These are phyloP conservation scores for honey bee (Apis mellifera) DNA, from an alignment of 1,140 invertebrate species.

Conservation along the genomic window DNA sequence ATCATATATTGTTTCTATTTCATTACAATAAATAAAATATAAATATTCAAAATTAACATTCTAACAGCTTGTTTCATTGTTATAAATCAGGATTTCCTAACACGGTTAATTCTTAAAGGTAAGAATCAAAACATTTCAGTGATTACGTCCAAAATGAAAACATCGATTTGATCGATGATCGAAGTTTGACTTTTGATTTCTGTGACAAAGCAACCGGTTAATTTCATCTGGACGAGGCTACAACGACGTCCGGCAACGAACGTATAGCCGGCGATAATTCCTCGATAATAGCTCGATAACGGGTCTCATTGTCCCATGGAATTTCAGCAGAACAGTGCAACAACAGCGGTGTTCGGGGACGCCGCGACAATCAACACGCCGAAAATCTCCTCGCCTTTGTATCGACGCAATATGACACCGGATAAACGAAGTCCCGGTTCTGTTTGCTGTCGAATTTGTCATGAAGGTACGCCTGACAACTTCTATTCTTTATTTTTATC, in stretches of 20 bases:
- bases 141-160: background rate
- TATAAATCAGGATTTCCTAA: too few relatives aligned
- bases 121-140: background rate
- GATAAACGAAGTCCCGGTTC: slow-evolving; percentile 46
- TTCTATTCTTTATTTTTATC: background rate
- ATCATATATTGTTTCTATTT: background rate
- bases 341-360: background rate
- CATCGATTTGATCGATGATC: background rate
- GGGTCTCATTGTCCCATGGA: slow-evolving; percentile 24
- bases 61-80: too few relatives aligned
- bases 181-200: background rate
- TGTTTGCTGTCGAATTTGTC: slow-evolving; percentile 67
- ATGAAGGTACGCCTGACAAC: slow-evolving; percentile 61
- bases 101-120: too few relatives aligned
- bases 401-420: slow-evolving; percentile 44
- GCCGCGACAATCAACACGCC: background rate
- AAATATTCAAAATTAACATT: background rate
- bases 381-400: background rate
- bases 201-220: background rate
- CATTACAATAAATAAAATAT: background rate
- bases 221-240: background rate
- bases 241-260: slow-evolving; percentile 2
- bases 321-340: slow-evolving; percentile 19
- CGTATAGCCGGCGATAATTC: slow-evolving; percentile 29
- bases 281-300: slow-evolving; percentile 39